Conservation (phyloP, 2,888 invertebrate genomes). For the Trachelus iudaicus region DNA sequence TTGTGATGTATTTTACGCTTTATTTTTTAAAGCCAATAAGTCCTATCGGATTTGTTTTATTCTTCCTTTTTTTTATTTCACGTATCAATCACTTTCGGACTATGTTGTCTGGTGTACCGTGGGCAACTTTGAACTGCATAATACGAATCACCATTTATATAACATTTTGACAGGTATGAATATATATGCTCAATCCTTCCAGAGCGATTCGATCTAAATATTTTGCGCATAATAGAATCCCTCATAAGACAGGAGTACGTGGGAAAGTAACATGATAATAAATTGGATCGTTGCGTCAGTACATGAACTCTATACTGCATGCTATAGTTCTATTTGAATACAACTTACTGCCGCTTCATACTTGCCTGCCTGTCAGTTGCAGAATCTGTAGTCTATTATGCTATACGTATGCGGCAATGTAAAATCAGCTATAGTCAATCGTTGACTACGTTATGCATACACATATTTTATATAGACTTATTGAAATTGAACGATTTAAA, state of each 20-base stretch:
- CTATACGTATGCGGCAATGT: neutral
- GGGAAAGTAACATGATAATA: slow-evolving; percentile 2
- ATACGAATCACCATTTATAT: slow-evolving; percentile 32
- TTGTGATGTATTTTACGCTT: neutral
- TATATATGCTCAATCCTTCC: slow-evolving; percentile 22
- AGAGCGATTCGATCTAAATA: slow-evolving; percentile 29
- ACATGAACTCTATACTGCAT: neutral
- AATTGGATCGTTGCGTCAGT: neutral
- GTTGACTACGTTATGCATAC: neutral
- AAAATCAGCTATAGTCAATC: neutral
- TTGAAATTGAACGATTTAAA: neutral
- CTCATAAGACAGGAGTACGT: slow-evolving; percentile 20
- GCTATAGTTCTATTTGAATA: neutral
- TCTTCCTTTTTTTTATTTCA: neutral
- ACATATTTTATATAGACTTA: neutral
- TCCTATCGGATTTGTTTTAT: neutral
- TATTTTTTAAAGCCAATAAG: neutral
- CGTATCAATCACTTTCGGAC: slow-evolving; percentile 2
- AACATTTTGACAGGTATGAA: slow-evolving; percentile 33
- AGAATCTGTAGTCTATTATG: neutral
- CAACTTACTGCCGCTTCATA: neutral
- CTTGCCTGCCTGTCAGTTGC: neutral
- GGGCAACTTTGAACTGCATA: slow-evolving; percentile 1
- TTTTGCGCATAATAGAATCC: slow-evolving; percentile 34
- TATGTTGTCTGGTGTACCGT: neutral